phyloP scores from a whole-genome alignment of 2,113 vertebrate species.

The Malurus cyaneus region DNA sequence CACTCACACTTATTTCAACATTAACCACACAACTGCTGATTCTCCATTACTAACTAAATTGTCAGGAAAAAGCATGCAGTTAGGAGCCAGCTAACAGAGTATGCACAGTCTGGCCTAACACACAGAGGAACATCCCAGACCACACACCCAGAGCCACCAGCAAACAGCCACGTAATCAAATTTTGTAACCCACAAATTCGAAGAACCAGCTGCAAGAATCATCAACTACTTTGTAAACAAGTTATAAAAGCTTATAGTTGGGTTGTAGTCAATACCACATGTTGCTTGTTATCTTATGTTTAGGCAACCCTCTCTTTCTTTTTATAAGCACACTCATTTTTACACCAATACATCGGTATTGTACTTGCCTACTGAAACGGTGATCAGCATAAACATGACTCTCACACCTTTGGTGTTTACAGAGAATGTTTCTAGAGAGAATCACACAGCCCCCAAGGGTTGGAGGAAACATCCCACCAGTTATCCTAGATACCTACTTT shows the following conservation, averaged over 20 bases:
- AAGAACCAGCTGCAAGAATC: background rate
- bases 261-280: background rate
- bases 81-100: background rate
- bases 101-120: background rate
- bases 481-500: conserved; percentile 54
- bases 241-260: background rate
- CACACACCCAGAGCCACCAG: background rate
- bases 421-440: background rate
- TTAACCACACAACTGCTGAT: background rate
- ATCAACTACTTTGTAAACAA: background rate
- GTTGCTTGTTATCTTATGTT: background rate
- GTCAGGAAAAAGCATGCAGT: background rate
- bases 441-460: accelerated
- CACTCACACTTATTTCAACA: background rate
- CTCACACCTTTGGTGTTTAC: background rate
- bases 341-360: background rate
- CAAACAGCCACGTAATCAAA: accelerated
- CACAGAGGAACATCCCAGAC: background rate
- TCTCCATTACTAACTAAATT: background rate
- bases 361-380: background rate
- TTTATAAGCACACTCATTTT: background rate
- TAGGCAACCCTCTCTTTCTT: background rate
- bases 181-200: background rate
- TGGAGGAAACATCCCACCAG: accelerated
- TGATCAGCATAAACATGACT: background rate